Evolutionary conservation across 2,113 vertebrate species (phyloP), one percentile per base, ranked within the genome.

Genomic region (Xiphophorus couchianus): DNA sequence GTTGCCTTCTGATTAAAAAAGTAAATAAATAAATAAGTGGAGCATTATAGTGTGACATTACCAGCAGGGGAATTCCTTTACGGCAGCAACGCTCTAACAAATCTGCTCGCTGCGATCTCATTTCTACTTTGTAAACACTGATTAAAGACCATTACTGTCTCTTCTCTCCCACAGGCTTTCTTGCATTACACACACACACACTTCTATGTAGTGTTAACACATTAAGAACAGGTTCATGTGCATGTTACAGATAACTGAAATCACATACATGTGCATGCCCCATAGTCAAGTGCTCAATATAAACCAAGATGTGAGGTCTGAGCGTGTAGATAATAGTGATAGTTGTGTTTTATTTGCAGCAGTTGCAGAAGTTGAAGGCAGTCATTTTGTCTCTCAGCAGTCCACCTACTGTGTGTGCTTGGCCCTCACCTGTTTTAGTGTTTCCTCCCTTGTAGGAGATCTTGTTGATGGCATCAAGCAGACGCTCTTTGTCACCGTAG

Each of bases 381-480:
- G 28, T 70, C 2, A 19, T 39, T 69, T 33, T 30, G n/a, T 28
- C 5, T 27, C 51, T 28, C 35, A 70, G 71, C 66, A 0, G 51
- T 3, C 13, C 19, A 14, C 39, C 17, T 2, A 48, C 22, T 58
- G 60, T 0, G 60, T n/a, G 0, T 27, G 5, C 19, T n/a, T 17
- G 17, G 19, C 0, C 10, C 85, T 71, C 85, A 95, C 98, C 98
- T 91, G 97, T 99, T 94, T 97, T 98, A 65, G 97, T 99, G 88
- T 99, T 99, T 80, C 98, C 98, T 84, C 97, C 98, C 94, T 99
- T 99, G 92, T 99, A 99, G 30, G 95, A 89, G 91, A 99, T 97
- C 69, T 54, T 92, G 82, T 96, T 96, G 90, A 99, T 96, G 67
- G 97, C 97, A 12, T 97, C 95, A 80, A 99, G 95, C 78, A 99